Percentiles rank a stretch among this genome's conserved stretches.
phyloP scores from a whole-genome alignment of 1,140 invertebrate genomes.

The Lerema accius region DNA sequence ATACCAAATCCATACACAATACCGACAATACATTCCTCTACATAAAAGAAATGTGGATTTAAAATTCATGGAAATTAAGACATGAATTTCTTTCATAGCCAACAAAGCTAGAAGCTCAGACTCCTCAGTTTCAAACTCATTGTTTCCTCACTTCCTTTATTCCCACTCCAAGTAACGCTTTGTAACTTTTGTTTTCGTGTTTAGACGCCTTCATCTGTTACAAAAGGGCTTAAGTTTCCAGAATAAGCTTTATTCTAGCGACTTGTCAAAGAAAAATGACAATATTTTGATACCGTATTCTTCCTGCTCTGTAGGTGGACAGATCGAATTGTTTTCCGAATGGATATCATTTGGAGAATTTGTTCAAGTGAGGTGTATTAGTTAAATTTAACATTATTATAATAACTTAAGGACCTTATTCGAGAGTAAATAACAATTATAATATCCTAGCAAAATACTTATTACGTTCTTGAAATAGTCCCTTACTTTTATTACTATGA shows the following conservation, averaged over 20 bases:
- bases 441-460: no score
- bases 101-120: neutral
- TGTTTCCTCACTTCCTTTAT: slow-evolving; percentile 5
- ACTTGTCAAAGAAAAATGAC: neutral
- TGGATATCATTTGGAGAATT: no score
- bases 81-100: neutral
- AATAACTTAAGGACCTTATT: no score
- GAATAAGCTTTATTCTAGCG: slow-evolving; percentile 1
- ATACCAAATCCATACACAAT: no score
- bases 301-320: neutral
- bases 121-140: neutral
- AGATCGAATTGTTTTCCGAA: no score
- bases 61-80: neutral
- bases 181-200: slow-evolving; percentile 2
- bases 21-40: no score
- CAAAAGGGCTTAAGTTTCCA: slow-evolving; percentile 5
- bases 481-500: no score
- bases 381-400: no score
- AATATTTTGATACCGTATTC: neutral
- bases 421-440: no score
- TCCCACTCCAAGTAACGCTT: neutral
- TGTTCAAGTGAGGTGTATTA: no score
- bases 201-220: slow-evolving; percentile 5
- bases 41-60: neutral
- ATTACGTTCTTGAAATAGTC: no score